phyloP scores from a whole-genome alignment of 2,888 invertebrate species.

The Orchestes rusci region DNA sequence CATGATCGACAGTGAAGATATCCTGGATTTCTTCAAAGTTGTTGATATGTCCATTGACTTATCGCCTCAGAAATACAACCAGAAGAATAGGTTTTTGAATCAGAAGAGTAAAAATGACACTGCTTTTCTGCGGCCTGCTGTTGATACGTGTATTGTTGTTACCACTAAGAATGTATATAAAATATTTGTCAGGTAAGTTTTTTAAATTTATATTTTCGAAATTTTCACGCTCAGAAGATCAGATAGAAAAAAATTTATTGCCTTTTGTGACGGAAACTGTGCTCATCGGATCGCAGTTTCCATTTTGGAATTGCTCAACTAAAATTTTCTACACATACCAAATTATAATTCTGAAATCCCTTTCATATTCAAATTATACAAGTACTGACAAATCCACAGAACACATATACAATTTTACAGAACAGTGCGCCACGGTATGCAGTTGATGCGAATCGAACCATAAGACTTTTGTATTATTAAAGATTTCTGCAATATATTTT shows the following conservation, averaged over 20 bases:
- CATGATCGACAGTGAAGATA: constrained; percentile 46
- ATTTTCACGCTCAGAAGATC: not conserved
- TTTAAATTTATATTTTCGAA: not conserved
- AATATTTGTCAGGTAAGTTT: constrained; percentile 48
- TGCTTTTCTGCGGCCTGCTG: constrained; percentile 43
- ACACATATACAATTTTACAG: no score
- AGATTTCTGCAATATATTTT: no score
- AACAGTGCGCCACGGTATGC: no score
- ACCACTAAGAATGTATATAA: constrained; percentile 55
- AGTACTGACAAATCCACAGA: no score
- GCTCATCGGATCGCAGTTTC: no score
- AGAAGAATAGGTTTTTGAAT: constrained; percentile 39
- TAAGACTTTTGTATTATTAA: no score
- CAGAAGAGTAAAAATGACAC: constrained; percentile 46
- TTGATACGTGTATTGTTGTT: constrained; percentile 54
- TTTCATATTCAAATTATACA: no score
- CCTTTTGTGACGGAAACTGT: no score
- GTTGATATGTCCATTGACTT: constrained; percentile 42
- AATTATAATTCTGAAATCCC: no score
- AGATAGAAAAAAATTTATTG: not conserved
- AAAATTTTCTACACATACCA: no score
- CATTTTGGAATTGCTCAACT: no score
- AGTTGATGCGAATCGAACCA: no score
- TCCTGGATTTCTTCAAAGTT: constrained; percentile 47
- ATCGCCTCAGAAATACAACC: constrained; percentile 32